Percentiles rank a stretch among this genome's conserved stretches.
Evolutionary conservation across 1,140 invertebrate genomes (phyloP).

Genomic region (Littorina saxatilis): DNA sequence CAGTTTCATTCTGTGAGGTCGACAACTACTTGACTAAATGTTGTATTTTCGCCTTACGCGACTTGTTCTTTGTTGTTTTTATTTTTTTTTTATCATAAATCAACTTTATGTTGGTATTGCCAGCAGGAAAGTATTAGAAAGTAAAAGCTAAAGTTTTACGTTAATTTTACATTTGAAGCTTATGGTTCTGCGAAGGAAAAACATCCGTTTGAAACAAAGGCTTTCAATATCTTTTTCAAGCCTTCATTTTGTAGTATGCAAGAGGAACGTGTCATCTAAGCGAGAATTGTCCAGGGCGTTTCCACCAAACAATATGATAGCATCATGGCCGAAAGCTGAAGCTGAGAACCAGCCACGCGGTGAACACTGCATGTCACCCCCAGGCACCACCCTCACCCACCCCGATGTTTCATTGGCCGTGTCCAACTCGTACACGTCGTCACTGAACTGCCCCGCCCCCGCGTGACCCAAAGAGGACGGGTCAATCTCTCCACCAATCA

Average conservation of each 20-base stretch:
- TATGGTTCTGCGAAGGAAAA: too few species aligned
- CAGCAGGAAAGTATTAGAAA: not conserved
- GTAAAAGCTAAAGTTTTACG: not conserved
- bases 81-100: too few species aligned
- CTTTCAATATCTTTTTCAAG: too few species aligned
- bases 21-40: too few species aligned
- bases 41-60: too few species aligned
- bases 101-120: too few species aligned
- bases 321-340: conserved; percentile 4
- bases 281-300: conserved; percentile 41
- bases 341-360: conserved; percentile 53
- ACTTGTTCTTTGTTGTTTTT: too few species aligned
- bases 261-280: conserved; percentile 45
- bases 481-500: conserved; percentile 54
- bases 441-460: conserved; percentile 51
- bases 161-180: not conserved
- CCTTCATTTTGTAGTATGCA: too few species aligned
- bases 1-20: too few species aligned
- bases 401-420: conserved; percentile 13
- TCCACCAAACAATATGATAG: conserved; percentile 52
- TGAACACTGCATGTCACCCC: conserved; percentile 29
- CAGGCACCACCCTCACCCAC: conserved; percentile 39
- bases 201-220: too few species aligned
- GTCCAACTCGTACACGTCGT: conserved; percentile 48
- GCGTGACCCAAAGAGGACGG: conserved; percentile 48